Percentiles rank a stretch among this genome's conserved stretches.
Conservation (phyloP, 2,888 invertebrate genomes). For the Myopa testacea region DNA sequence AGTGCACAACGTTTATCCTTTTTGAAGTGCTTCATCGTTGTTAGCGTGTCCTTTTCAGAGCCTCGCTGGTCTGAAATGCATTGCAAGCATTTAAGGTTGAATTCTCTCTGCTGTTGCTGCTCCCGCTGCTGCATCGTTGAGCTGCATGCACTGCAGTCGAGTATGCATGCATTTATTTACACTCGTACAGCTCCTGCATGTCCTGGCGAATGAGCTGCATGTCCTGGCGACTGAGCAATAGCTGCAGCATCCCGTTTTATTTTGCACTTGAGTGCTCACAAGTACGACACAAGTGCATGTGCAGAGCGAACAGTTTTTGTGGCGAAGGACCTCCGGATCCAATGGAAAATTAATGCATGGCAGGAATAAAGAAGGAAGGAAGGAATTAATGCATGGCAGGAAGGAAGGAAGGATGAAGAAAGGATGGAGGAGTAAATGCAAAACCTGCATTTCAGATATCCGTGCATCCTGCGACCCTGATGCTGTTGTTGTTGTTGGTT, state of each 20-base stretch:
- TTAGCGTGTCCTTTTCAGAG: background rate
- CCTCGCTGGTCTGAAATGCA: background rate
- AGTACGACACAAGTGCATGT: conserved; percentile 39
- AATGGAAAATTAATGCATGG: conserved; percentile 29
- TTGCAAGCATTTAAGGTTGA: conserved; percentile 14
- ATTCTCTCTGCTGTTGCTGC: background rate
- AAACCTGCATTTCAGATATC: conserved; percentile 4
- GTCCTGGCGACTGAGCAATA: conserved; percentile 28
- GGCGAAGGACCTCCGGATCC: background rate
- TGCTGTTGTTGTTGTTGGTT: conserved; percentile 17
- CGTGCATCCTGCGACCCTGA: conserved; percentile 13
- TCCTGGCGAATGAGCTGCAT: conserved; percentile 22
- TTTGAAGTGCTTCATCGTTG: background rate
- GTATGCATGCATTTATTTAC: conserved; percentile 37
- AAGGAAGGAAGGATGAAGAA: background rate
- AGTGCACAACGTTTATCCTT: background rate
- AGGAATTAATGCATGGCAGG: conserved; percentile 16
- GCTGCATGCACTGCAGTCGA: conserved; percentile 18
- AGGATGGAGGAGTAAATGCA: no score
- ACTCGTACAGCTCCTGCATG: conserved; percentile 15
- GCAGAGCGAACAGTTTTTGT: background rate
- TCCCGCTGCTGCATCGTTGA: background rate
- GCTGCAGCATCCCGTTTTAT: conserved; percentile 38
- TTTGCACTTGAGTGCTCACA: conserved; percentile 43
- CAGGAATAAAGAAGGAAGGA: background rate